phyloP scores from a whole-genome alignment of 2,888 invertebrate species.

The Thelaira solivaga region DNA sequence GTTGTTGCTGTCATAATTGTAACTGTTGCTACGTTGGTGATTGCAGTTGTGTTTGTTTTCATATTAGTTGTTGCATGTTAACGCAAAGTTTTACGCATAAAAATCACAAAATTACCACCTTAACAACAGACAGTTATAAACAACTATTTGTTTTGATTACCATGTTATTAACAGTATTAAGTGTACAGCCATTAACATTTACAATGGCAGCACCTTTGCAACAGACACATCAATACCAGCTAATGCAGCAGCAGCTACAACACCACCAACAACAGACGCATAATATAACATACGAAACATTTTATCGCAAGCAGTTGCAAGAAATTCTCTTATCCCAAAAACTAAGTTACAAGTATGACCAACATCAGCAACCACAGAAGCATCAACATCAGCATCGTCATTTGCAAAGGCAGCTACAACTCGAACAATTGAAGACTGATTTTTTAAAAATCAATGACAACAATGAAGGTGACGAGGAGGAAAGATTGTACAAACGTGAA shows the following conservation, averaged over 20 bases:
- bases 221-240: conserved; percentile 11
- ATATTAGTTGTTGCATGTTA: conserved; percentile 46
- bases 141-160: conserved; percentile 58
- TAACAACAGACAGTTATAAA: conserved; percentile 56
- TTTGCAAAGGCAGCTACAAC: not conserved
- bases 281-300: conserved; percentile 16
- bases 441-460: not conserved
- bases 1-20: conserved; percentile 51
- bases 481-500: conserved; percentile 63
- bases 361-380: conserved; percentile 16
- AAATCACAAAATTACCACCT: conserved; percentile 57
- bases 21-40: conserved; percentile 35
- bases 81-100: conserved; percentile 50
- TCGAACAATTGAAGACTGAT: conserved; percentile 40
- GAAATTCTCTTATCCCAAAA: conserved; percentile 35
- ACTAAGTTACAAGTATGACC: conserved; percentile 7
- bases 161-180: conserved; percentile 65
- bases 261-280: conserved; percentile 32
- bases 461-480: not conserved
- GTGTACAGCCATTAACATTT: conserved; percentile 57
- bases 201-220: conserved; percentile 53
- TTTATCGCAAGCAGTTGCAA: conserved; percentile 16
- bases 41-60: conserved; percentile 19
- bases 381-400: conserved; percentile 22
- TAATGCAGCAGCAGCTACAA: not conserved